Evolutionary conservation across 2,797 vertebrate genomes (phyloP), one percentile per base, ranked within the genome.

Genomic region (Anolis apletophallus): DNA sequence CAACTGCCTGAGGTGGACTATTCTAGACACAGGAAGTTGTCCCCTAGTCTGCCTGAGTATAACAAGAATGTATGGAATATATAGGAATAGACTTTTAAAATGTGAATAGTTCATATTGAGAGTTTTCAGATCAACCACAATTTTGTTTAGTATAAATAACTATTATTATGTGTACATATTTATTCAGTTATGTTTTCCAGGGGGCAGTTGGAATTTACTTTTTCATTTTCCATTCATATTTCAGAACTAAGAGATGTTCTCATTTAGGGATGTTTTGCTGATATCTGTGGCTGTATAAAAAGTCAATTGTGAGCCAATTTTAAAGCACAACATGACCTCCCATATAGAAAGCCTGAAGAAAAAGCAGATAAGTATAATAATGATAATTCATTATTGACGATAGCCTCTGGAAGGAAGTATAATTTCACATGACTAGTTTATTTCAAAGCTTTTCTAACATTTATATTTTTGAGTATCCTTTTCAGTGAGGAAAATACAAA

Each of bases 251-350:
- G 50, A 6, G 40, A 46, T 46, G 40, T 46, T 46, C 52, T 90
- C 80, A 75, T 5, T 84, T 90, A 83, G 71, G 7, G 82, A 74
- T 29, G 85, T 91, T 88, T 84, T 91, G 10, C 85, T 91, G 85
- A 90, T 57, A 94, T 46, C 40, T 86, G 57, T 93, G 78, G 84
- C 90, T 87, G 73, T 72, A 80, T 80, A 88, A 87, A 93, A 93
- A 92, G n/a, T 89, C 88, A 94, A 86, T 90, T 92, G 88, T 73
- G 80, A 93, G 17, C 32, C 87, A 83, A 77, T 90, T 93, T 93
- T 85, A 91, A 95, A 91, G 72, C 81, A 73, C 87, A 92, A 64
- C 10, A 0, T 84, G 85, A 23, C 89, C 87, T 80, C 54, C 75
- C 46, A 86, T 50, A 74, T 67, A 85, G 64, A 92, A 80, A 91